Conservation (phyloP, 2,113 vertebrate species). For the Engystomops pustulosus region DNA sequence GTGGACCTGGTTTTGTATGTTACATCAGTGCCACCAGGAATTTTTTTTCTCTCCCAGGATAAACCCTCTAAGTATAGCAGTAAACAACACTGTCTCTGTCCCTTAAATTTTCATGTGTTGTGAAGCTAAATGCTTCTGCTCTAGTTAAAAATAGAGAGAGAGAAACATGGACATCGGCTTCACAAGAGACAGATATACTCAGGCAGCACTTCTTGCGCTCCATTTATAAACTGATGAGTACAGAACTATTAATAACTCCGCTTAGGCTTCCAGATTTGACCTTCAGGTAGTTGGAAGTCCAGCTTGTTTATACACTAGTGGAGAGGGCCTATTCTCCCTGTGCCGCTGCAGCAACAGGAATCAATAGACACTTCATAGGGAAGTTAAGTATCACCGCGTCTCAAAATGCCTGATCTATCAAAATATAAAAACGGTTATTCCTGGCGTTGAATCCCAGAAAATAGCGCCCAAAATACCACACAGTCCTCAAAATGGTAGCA, state of each 20-base stretch:
- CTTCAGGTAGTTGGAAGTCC: conserved; percentile 2
- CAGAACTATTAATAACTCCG: conserved; percentile 30
- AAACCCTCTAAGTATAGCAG: not conserved
- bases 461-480: no score
- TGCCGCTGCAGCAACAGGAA: no score
- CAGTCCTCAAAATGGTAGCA: no score
- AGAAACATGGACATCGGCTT: not conserved
- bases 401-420: no score
- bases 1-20: no score
- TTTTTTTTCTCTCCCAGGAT: no score
- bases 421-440: no score
- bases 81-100: not conserved
- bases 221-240: conserved; percentile 11
- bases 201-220: not conserved
- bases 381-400: no score
- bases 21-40: no score
- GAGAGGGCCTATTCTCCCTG: not conserved
- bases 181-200: conserved; percentile 21
- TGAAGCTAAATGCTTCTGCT: conserved; percentile 47
- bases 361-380: not conserved
- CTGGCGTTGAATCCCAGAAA: no score
- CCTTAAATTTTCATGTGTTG: not conserved
- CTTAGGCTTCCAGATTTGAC: conserved; percentile 19
- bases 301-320: not conserved
- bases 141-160: not conserved